Percentiles rank a stretch among this genome's conserved stretches.
phyloP scores from a whole-genome alignment of 1,140 invertebrate genomes.

The Charaxes varanes region DNA sequence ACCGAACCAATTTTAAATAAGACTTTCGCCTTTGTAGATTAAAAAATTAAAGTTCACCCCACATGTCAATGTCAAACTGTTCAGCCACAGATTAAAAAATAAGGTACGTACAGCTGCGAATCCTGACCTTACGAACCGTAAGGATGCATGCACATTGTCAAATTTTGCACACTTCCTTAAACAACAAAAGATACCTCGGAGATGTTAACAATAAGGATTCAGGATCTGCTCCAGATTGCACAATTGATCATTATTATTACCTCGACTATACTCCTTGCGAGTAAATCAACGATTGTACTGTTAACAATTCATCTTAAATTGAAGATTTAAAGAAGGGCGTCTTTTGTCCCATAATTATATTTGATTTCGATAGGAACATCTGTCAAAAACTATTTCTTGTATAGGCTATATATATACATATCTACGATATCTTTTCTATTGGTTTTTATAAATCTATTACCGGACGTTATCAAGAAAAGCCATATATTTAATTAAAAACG shows the following conservation, averaged over 20 bases:
- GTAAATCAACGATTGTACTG: slow-evolving; percentile 26
- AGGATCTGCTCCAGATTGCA: slow-evolving; percentile 51
- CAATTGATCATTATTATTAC: slow-evolving; percentile 47
- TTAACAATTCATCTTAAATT: slow-evolving; percentile 34
- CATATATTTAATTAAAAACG: no score
- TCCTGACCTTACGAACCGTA: slow-evolving; percentile 19
- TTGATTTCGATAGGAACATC: no score
- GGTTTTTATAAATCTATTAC: no score
- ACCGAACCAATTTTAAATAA: slow-evolving; percentile 12
- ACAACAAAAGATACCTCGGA: slow-evolving; percentile 38
- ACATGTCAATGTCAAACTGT: slow-evolving; percentile 6
- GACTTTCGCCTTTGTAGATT: slow-evolving; percentile 14
- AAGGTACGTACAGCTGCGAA: slow-evolving; percentile 12
- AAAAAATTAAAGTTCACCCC: slow-evolving; percentile 15
- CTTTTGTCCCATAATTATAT: no score
- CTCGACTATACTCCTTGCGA: slow-evolving; percentile 30
- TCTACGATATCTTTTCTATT: no score
- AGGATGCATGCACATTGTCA: slow-evolving; percentile 27
- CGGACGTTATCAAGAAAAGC: no score
- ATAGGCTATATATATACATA: no score
- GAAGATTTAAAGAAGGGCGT: no score
- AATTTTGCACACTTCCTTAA: slow-evolving; percentile 63
- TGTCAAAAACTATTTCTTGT: no score
- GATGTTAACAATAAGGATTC: slow-evolving; percentile 38
- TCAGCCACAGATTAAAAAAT: slow-evolving; percentile 16